Evolutionary conservation across 2,888 invertebrate genomes (phyloP), one percentile per base, ranked within the genome.

Genomic region (Trachelus troglodyta): DNA sequence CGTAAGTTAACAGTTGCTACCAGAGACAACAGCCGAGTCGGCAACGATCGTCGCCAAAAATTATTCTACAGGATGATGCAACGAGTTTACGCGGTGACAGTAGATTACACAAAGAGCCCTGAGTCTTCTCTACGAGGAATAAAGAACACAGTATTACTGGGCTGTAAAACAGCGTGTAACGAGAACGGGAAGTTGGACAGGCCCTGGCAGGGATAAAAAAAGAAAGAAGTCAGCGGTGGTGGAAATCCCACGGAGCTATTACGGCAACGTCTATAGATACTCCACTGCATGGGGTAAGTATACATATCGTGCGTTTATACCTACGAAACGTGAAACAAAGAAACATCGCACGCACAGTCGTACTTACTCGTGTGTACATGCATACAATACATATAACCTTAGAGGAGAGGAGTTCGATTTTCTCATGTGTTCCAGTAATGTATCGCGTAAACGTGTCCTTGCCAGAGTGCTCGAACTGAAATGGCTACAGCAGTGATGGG

Each of bases 301-400:
- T 75, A 75, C 76, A 73, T 74, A 75, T 75, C 34, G 71, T 34
- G 69, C 69, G 40, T 77, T 74, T 12, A 75, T 79, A 33, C 77
- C 75, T 77, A 79, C 23, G 74, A 69, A 33, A 71, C 71, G 71
- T 34, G 80, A 80, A 80, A 81, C 82, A 83, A 83, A 83, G 82
- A 83, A 81, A 83, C 77, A 69, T 79, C 33, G 77, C 75, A 56
- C 82, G 78, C 80, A 79, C 81, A 80, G 81, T 23, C 23, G 2
- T 56, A 56, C 56, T 56, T 23, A 56, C 23, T 56, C 56, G 56
- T 56, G 56, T 56, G 23, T 56, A 56, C 9, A 12, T 35, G 3
- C 12, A 12, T 34, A 11, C 34, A 56, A 56, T 56, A 56, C 56
- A 23, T 23, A 56, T 56, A 56, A 23, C 23, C 56, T 23, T 23